Base-by-base conservation (phyloP, 1,140 invertebrate genomes). In the Chlorops oryzae region DNA sequence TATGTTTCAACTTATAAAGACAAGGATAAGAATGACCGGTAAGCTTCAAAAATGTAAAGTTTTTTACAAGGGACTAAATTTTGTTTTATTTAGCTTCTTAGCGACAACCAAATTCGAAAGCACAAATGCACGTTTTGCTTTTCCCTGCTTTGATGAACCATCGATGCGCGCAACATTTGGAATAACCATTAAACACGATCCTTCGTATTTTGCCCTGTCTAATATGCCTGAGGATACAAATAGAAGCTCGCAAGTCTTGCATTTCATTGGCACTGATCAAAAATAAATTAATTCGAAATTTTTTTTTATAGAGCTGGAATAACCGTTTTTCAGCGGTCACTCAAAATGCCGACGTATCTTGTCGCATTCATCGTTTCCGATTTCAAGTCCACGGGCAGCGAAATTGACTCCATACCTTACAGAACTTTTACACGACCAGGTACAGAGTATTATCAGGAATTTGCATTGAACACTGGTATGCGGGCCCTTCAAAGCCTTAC, bases 141-240 rank as follows among this genome's bases (percentile, higher is more conserved):
- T 94, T 62, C 91, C 92, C 0, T 93, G 90, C 66, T 90, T 88
- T 62, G 92, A 96, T 65, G 92, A 96, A 61, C 92, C 93, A 0
- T 74, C 61, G 2, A 78, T 90, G 52, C 92, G 94, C 61, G 87
- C 91, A 0, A 81, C 69, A 3, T 94, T 92, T 59, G 76, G 71
- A 17, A 77, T 92, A 12, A 80, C 73, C 9, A 73, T 92, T 22
- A 78, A 77, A 2, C 77, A 82, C 51, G 70, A 76, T 37, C 59
- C 73, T 9, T 73, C 78, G 12, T 80, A 82, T 59, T 79, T 72
- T 7, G 75, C 81, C 2, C 70, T 91, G n/a, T 86, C 85, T 37
- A 93, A 92, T 59, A 90, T 88, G 86, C 79, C 77, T 3, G 51
- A 61, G 3, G 28, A 66, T 25, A 42, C 5, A n/a, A 1, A 34